Evolutionary conservation across 2,113 vertebrate species (phyloP), one percentile per base, ranked within the genome.

Genomic region (Misgurnus mizolepis): DNA sequence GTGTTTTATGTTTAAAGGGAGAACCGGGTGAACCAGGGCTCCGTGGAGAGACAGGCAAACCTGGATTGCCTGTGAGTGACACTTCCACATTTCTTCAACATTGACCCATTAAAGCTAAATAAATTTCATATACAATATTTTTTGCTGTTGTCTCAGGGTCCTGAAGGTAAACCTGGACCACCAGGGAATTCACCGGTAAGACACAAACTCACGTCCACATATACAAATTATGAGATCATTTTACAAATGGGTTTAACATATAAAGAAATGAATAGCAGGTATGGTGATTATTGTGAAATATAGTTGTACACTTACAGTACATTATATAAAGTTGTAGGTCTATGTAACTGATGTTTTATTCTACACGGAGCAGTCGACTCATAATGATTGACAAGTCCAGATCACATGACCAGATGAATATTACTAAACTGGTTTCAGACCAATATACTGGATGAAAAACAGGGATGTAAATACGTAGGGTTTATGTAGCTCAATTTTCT

Each of bases 1-100:
- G 2, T 43, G 11, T 43, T 2, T 76, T 74, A 11, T 69, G 7
- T 58, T 69, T 43, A n/a, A 65, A 93, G 92, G 91, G 91, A 18
- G 90, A 92, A 22, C 82, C 47, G 15, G 93, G 89, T 65, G 83
- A 92, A 18, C 66, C 87, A 0, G 94, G 95, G n/a, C 83, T 83
- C 34, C 90, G 80, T 83, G 93, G 93, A 0, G 86, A 88, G 53
- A 75, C 80, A 65, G 93, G 93, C 55, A 88, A 78, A 60, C 90
- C 91, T 15, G 95, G 95, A 10, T 93, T 87, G 10, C 91, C 88
- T 86, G 95, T 96, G 88, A 81, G 93, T 88, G 75, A 47, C 12
- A 45, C 17, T 34, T n/a, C 6, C 18, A 12, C 12, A 27, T n/a
- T 11, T 39, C 8, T 7, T 61, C 66, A 41, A 17, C 17, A 11